These are phyloP conservation scores for Sturnira hondurensis DNA, from an alignment of 2,113 vertebrate genomes.

Conservation along the genomic window DNA sequence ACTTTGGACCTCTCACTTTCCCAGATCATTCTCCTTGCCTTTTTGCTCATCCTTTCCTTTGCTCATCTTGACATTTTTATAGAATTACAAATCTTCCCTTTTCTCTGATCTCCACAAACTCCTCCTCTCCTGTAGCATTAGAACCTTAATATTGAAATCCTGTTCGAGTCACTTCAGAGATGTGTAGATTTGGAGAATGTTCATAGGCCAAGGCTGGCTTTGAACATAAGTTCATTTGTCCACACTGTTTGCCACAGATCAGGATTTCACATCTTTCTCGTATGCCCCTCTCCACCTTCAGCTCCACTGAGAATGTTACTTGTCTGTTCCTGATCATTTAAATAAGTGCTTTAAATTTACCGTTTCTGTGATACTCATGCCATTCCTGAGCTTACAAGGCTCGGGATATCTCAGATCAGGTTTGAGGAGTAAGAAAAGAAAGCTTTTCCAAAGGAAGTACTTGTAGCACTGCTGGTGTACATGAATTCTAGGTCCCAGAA, in stretches of 20 bases:
- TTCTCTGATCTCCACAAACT: neutral
- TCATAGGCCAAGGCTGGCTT: neutral
- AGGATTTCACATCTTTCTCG: neutral
- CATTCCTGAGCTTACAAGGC: neutral
- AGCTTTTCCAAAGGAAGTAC: neutral
- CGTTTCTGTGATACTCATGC: neutral
- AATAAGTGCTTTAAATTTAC: constrained; percentile 10
- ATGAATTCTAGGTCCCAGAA: constrained; percentile 11
- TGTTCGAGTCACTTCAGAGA: neutral
- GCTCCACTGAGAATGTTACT: neutral
- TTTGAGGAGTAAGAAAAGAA: neutral
- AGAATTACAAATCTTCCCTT: neutral
- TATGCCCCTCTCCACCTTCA: neutral
- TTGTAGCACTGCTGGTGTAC: neutral
- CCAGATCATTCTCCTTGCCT: neutral
- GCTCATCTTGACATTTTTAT: neutral
- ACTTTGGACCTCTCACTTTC: constrained; percentile 1
- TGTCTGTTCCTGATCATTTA: neutral
- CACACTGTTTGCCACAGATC: neutral
- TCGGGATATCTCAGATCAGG: neutral
- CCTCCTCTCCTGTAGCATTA: neutral
- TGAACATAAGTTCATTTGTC: neutral
- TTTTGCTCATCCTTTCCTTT: neutral
- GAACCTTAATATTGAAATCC: neutral
- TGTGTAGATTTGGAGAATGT: constrained; percentile 21